A percentile compares a stretch with the other conserved stretches of the same genome.
Evolutionary conservation across 2,113 vertebrate species (phyloP).

Genomic region (Asarcornis scutulata): DNA sequence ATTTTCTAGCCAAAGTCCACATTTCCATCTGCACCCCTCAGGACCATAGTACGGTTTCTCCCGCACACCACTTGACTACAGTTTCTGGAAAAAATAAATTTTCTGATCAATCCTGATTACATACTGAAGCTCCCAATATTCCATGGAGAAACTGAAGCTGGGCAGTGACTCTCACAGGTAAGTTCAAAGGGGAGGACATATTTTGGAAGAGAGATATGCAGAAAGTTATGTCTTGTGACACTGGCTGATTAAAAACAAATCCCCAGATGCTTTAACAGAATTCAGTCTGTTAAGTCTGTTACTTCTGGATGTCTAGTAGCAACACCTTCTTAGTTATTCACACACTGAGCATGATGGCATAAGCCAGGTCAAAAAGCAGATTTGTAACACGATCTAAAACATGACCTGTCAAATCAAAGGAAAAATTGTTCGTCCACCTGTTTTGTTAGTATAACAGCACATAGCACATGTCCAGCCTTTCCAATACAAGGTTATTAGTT

Average conservation of each 20-base stretch:
- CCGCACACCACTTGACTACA: neutral
- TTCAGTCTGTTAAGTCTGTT: neutral
- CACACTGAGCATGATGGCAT: neutral
- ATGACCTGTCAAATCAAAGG: neutral
- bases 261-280: neutral
- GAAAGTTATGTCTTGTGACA: neutral
- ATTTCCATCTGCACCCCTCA: neutral
- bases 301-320: neutral
- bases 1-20: neutral
- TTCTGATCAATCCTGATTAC: neutral
- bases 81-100: neutral
- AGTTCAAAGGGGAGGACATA: neutral
- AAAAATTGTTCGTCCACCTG: neutral
- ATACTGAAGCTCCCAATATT: neutral
- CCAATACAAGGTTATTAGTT: neutral
- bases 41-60: neutral
- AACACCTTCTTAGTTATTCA: neutral
- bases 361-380: neutral
- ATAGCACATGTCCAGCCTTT: neutral
- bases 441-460: neutral
- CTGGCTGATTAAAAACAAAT: neutral
- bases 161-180: neutral
- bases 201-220: neutral
- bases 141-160: neutral
- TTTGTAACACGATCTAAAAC: slow-evolving; percentile 36